Base-by-base conservation (phyloP, 2,797 vertebrate species). In the Orestias chungarensis region DNA sequence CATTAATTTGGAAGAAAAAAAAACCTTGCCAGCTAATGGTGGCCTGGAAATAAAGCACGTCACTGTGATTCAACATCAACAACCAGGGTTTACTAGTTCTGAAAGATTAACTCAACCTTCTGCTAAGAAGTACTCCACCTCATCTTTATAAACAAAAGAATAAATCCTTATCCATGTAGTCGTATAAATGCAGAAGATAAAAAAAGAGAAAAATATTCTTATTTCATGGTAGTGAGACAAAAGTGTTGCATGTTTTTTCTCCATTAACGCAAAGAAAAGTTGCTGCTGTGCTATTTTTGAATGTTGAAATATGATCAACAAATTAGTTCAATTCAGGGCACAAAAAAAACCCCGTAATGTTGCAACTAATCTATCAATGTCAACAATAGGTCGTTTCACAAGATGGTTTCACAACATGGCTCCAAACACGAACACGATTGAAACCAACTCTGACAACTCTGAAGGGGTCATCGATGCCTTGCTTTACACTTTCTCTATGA, bases 1-100 rank as follows among this genome's bases (percentile, higher is more conserved):
- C 7, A 68, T 68, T 79, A 54, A 68, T 74, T 79, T 50, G 66
- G 72, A 68, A 78, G 75, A 80, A 82, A 64, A 80, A 75, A 78
- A 83, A 68, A 57, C 59, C 52, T 50, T 44, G 44, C 43, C 4
- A 74, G 64, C 75, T 77, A 79, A 75, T 66, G 64, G 73, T 76
- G 78, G 66, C 17, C 23, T 57, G 65, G 64, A 87, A 71, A 42
- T 64, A 47, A 25, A 67, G 55, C 0, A 10, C 61, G 71, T 80
- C 82, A 55, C 66, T 54, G 55, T 59, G 74, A 42, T 75, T 84
- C 40, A 68, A 15, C 8, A 18, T 87, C 78, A 78, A 57, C 57
- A 15, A 10, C 55, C 66, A 70, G 25, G 14, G 59, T n/a, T 69
- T 38, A 29, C 55, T 54, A 23, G 6, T 75, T 52, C 38, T 44